Base-by-base conservation (phyloP, 53 echinoderm and acorn worm genomes). In the Paelopatides confundens region DNA sequence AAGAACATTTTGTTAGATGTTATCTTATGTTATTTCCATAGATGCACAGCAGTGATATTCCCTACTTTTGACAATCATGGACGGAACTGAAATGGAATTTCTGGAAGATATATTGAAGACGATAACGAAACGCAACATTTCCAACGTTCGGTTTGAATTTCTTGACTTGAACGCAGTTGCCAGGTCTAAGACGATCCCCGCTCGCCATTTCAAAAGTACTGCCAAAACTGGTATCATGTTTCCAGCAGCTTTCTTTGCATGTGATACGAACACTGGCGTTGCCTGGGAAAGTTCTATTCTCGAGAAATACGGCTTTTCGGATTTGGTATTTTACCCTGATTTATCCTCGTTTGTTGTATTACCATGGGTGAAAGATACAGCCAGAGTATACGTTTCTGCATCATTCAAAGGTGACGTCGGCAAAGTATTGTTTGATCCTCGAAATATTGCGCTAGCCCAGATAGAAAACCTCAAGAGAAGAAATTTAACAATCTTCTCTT, bases 351-450 rank as follows among this genome's bases (percentile, higher is more conserved):
- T 92, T 68, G 84, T 82, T 50, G 71, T 90, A 13, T 43, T 96
- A 31, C 96, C 96, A 0, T 96, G 96, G 96, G 86, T 62, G 5
- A 47, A 74, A 23, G 82, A 92, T 26, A 96, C 96, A 18, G 96
- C 92, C 14, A 54, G 86, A 21, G 88, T 96, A 49, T 58, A 94
- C 86, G 86, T 51, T 17, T 92, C 90, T 30, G 88, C 94, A 1
- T 58, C 58, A 58, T 58, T 4, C n/a, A 4, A 21, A 2, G 74
- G 85, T 5, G 87, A 18, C 21, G 26, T 58, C n/a, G 21, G 43
- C 9, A 8, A 18, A 21, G 58, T n/a, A 58, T n/a, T n/a, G n/a
- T n/a, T n/a, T n/a, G 58, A 58, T 58, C 58, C 24, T 18, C n/a
- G 4, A 2, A 90, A 14, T 83, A 77, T 5, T 89, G 84, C 71